phyloP scores from a whole-genome alignment of 1,140 invertebrate species.

The Drosophila sturtevanti region DNA sequence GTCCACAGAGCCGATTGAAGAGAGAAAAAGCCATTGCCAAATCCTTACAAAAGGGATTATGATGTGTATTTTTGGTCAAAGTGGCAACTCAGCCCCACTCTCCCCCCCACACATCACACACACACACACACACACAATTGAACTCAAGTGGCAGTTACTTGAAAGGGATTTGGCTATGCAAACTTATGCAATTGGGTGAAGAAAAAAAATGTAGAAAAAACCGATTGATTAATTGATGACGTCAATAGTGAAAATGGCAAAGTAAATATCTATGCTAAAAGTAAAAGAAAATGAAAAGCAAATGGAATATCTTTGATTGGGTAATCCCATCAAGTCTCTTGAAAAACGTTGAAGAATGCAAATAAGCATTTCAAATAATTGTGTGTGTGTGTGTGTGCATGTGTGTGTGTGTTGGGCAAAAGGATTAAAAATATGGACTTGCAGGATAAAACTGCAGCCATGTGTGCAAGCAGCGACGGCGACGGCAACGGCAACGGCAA shows the following conservation, averaged over 20 bases:
- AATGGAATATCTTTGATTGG: background rate
- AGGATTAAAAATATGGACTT: slow-evolving; percentile 77
- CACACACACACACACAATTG: background rate
- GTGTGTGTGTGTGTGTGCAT: background rate
- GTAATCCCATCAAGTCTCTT: slow-evolving; percentile 6
- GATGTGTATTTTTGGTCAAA: slow-evolving; percentile 77
- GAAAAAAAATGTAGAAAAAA: slow-evolving; percentile 27
- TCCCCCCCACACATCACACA: background rate
- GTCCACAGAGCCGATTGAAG: slow-evolving; percentile 10
- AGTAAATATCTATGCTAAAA: slow-evolving; percentile 2
- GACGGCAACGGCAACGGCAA: slow-evolving; percentile 29
- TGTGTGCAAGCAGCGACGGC: slow-evolving; percentile 35
- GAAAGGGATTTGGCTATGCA: slow-evolving; percentile 17
- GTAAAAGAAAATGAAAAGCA: background rate
- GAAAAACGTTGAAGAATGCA: slow-evolving; percentile 39
- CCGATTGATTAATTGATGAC: slow-evolving; percentile 43
- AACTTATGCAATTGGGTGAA: slow-evolving; percentile 49
- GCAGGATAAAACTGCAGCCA: slow-evolving; percentile 63
- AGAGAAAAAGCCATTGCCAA: slow-evolving; percentile 54
- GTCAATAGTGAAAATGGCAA: slow-evolving; percentile 46
- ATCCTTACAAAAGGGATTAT: slow-evolving; percentile 80
- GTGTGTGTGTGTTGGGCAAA: slow-evolving; percentile 45
- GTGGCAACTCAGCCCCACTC: slow-evolving; percentile 35
- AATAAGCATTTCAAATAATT: slow-evolving; percentile 52
- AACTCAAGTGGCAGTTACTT: slow-evolving; percentile 4